Evolutionary conservation across 2,113 vertebrate genomes (phyloP), one percentile per base, ranked within the genome.

Genomic region (Pipa parva): DNA sequence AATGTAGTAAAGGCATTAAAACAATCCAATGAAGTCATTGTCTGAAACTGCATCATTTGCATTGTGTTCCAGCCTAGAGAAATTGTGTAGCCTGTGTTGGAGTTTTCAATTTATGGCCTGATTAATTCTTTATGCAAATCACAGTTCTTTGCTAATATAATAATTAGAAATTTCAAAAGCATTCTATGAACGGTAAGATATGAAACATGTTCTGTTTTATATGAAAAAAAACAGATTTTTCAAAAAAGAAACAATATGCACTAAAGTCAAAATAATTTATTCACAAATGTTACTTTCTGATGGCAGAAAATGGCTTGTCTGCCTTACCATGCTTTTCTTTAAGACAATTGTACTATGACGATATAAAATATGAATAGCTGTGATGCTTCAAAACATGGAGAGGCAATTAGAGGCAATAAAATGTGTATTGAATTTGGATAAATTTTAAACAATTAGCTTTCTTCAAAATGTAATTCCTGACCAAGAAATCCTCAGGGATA

Each of bases 361-460:
- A 78, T 82, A 70, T 80, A 60, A 64, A 46, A 55, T 55, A 26
- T 80, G 76, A 85, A 81, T 84, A 80, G 79, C 57, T 72, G 83
- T 74, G 83, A 79, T 80, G 75, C 73, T 74, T 54, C 48, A 74
- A 83, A 87, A 87, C 75, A 82, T 84, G 78, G 79, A 88, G 77
- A 87, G 76, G 78, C 82, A 87, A 86, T 86, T 90, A 88, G 76
- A 18, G 1, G 74, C 75, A 78, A 90, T 85, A 85, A 82, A 83
- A 86, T 87, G 90, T 90, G 79, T 90, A 89, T 88, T 89, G 88
- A 83, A 89, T 92, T 82, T 83, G 78, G 79, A 89, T 87, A 90
- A 85, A 87, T 86, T 86, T 86, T 85, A 91, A 79, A 82, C 80
- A 89, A 88, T 89, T 91, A 89, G 76, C 76, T 76, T 79, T 87